phyloP scores from a whole-genome alignment of 2,113 vertebrate species.

The Coptodon bakossiorum region DNA sequence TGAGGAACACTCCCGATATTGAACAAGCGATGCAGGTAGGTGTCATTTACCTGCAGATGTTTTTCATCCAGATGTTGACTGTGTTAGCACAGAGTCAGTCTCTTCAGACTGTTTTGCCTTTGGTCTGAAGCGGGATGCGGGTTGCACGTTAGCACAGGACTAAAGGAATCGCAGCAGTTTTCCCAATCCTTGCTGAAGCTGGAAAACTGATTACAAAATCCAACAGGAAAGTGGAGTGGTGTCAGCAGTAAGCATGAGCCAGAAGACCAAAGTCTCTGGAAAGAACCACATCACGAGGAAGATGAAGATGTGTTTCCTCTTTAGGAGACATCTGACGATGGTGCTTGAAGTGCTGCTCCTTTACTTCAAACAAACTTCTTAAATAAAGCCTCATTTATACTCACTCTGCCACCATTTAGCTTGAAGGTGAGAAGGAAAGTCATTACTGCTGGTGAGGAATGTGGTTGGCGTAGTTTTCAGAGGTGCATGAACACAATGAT shows the following conservation, averaged over 20 bases:
- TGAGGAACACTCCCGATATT: conserved; percentile 64
- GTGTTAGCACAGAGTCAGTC: rapidly evolving
- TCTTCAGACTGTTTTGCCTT: neutral
- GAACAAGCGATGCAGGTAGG: conserved; percentile 68
- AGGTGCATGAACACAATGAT: neutral
- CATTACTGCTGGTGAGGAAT: neutral
- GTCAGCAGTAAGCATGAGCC: neutral
- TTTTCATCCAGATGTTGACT: neutral
- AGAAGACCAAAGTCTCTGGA: neutral
- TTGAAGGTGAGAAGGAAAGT: neutral
- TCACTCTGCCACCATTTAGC: neutral
- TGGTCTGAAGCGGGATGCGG: rapidly evolving
- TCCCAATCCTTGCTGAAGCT: neutral
- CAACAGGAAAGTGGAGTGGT: neutral
- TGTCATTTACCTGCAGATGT: neutral
- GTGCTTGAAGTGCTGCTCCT: neutral
- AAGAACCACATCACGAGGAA: neutral
- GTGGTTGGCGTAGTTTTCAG: neutral
- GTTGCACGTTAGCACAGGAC: neutral
- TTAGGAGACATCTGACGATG: neutral
- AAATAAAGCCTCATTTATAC: neutral
- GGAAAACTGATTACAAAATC: neutral
- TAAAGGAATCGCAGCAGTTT: neutral
- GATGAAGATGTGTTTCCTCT: neutral
- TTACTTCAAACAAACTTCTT: neutral